Conservation (phyloP, 2,113 vertebrate genomes). For the Montifringilla adamsi region DNA sequence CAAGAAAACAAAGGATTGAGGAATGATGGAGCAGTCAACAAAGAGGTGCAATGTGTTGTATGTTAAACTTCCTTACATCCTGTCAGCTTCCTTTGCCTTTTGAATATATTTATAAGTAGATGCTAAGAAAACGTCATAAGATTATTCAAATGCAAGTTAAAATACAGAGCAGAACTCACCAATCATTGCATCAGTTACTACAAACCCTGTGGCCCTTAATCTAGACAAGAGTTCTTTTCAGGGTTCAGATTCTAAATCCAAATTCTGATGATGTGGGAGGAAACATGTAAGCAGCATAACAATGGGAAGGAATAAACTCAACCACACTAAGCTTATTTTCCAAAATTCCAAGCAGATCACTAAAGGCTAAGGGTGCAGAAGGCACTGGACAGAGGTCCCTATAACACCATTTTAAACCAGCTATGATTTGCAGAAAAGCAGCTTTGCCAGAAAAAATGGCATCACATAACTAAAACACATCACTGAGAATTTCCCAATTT, state of each 20-base stretch:
- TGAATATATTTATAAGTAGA: not conserved
- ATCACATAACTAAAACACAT: not conserved
- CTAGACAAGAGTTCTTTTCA: not conserved
- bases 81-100: not conserved
- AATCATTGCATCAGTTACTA: fast-evolving
- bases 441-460: not conserved
- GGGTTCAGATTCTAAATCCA: not conserved
- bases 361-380: not conserved
- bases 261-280: not conserved
- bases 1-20: not conserved
- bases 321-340: not conserved
- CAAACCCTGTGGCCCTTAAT: not conserved
- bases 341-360: not conserved
- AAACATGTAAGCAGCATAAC: not conserved
- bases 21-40: not conserved
- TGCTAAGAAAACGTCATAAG: not conserved
- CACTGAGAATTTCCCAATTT: not conserved
- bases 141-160: not conserved
- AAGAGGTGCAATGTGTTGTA: not conserved
- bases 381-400: not conserved
- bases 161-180: not conserved
- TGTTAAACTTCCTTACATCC: not conserved
- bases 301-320: not conserved
- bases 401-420: not conserved
- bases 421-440: not conserved